phyloP scores from a whole-genome alignment of 2,888 invertebrate species.

The Synergus japonicus region DNA sequence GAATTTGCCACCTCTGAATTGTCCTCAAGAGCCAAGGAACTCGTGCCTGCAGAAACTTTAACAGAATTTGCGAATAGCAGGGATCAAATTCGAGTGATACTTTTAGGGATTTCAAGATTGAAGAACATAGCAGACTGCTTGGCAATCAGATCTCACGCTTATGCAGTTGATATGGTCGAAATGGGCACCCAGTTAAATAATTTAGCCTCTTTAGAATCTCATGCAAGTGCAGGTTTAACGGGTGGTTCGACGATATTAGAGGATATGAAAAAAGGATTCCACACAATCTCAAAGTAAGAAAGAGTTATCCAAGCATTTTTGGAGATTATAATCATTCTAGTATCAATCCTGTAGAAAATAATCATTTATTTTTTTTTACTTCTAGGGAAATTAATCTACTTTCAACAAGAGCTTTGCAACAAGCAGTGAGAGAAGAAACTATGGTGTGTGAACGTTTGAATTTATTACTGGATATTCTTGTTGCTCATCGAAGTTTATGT shows the following conservation, averaged over 20 bases:
- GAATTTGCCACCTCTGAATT: slow-evolving; percentile 82
- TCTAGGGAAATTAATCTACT: slow-evolving; percentile 79
- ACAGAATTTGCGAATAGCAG: slow-evolving; percentile 80
- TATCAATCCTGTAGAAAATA: neutral
- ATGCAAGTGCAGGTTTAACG: slow-evolving; percentile 75
- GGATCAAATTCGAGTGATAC: slow-evolving; percentile 80
- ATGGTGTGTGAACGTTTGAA: slow-evolving; percentile 80
- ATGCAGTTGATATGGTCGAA: slow-evolving; percentile 80
- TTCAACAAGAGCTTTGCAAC: slow-evolving; percentile 78
- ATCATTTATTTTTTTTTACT: slow-evolving; percentile 47
- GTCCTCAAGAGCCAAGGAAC: slow-evolving; percentile 80
- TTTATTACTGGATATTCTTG: slow-evolving; percentile 79
- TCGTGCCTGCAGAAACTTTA: slow-evolving; percentile 79
- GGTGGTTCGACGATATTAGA: slow-evolving; percentile 78
- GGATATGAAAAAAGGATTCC: slow-evolving; percentile 80
- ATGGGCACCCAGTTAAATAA: slow-evolving; percentile 79
- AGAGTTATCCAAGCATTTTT: slow-evolving; percentile 9
- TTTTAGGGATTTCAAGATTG: slow-evolving; percentile 79
- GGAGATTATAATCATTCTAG: neutral
- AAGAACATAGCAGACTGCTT: slow-evolving; percentile 79
- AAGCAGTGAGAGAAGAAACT: slow-evolving; percentile 79
- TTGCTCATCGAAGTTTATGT: slow-evolving; percentile 80
- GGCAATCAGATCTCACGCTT: slow-evolving; percentile 75
- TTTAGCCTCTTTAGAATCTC: slow-evolving; percentile 75
- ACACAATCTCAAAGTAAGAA: slow-evolving; percentile 78